Percentiles rank a stretch among this genome's conserved stretches.
Evolutionary conservation across 2,888 invertebrate species (phyloP).

Genomic region (Steinernema carpocapsae): DNA sequence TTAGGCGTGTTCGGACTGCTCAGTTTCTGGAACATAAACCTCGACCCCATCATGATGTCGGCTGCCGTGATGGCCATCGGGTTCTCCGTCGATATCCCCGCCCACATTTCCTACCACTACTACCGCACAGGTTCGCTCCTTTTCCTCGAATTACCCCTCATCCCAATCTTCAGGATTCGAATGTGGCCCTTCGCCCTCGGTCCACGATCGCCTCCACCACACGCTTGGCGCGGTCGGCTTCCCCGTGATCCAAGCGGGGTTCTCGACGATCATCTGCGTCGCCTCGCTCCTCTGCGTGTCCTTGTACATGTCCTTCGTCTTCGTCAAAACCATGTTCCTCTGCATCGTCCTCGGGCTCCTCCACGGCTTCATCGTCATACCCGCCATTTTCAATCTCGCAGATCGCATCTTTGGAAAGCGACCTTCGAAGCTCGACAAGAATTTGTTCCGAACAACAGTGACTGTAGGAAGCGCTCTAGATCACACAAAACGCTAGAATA

Average conservation of each 20-base stretch:
- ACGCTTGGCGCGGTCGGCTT: conserved; percentile 52
- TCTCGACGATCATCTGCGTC: conserved; percentile 55
- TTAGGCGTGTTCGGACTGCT: conserved; percentile 61
- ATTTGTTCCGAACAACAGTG: neutral
- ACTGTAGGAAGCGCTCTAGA: too few relatives aligned
- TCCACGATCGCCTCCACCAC: conserved; percentile 37
- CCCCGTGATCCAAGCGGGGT: conserved; percentile 58
- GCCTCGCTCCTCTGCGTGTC: conserved; percentile 51
- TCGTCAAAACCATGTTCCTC: conserved; percentile 47
- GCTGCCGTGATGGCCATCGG: conserved; percentile 63
- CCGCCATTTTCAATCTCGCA: conserved; percentile 43
- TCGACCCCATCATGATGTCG: conserved; percentile 64
- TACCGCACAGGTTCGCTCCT: conserved; percentile 50
- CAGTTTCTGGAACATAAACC: conserved; percentile 53
- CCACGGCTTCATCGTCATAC: conserved; percentile 52
- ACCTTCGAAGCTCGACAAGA: neutral
- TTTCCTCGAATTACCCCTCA: neutral
- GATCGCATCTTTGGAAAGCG: neutral
- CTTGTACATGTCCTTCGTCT: conserved; percentile 53
- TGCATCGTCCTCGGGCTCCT: conserved; percentile 53
- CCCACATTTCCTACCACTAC: conserved; percentile 63
- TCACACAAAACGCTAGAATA: too few relatives aligned
- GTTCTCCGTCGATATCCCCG: conserved; percentile 65
- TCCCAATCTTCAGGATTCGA: too few relatives aligned
- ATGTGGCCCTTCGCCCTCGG: neutral